Evolutionary conservation across 2,888 invertebrate genomes (phyloP).

Genomic region (Drosophila monieri): DNA sequence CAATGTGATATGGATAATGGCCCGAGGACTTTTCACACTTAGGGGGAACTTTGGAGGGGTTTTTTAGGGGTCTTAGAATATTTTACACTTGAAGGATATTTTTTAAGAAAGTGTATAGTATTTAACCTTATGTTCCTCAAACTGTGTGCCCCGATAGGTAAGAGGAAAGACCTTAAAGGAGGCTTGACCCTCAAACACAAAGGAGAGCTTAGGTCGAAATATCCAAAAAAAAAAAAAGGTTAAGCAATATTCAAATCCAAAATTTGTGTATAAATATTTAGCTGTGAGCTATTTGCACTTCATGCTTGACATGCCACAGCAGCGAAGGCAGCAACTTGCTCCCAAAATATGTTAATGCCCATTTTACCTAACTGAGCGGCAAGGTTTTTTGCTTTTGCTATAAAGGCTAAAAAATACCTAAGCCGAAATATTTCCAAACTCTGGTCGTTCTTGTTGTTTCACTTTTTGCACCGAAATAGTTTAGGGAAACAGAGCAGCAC

Average conservation of each 20-base stretch:
- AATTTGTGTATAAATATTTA: constrained; percentile 72
- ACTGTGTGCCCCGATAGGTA: not conserved
- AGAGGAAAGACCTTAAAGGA: not conserved
- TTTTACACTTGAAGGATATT: not conserved
- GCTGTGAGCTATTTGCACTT: constrained; percentile 77
- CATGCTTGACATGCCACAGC: constrained; percentile 72
- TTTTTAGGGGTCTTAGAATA: not conserved
- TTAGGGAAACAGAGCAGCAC: constrained; percentile 58
- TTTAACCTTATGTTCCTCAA: not conserved
- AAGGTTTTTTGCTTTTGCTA: constrained; percentile 6
- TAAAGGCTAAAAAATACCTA: constrained; percentile 58
- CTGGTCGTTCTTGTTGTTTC: constrained; percentile 42
- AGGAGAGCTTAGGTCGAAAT: constrained; percentile 6
- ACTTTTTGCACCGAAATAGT: constrained; percentile 62
- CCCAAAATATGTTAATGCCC: constrained; percentile 75
- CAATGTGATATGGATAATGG: constrained; percentile 27
- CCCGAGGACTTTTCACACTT: constrained; percentile 17
- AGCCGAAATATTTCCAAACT: constrained; percentile 65
- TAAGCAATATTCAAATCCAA: constrained; percentile 36
- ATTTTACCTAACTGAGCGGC: constrained; percentile 62
- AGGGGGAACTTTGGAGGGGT: not conserved
- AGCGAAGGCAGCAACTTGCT: constrained; percentile 49
- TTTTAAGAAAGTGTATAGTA: too few relatives aligned
- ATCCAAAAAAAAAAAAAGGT: constrained; percentile 8
- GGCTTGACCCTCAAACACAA: constrained; percentile 26